Percentiles rank a stretch among this genome's conserved stretches.
Evolutionary conservation across 35 echinoderm and acorn worm genomes (phyloP).

Genomic region (Chiridota heheva): DNA sequence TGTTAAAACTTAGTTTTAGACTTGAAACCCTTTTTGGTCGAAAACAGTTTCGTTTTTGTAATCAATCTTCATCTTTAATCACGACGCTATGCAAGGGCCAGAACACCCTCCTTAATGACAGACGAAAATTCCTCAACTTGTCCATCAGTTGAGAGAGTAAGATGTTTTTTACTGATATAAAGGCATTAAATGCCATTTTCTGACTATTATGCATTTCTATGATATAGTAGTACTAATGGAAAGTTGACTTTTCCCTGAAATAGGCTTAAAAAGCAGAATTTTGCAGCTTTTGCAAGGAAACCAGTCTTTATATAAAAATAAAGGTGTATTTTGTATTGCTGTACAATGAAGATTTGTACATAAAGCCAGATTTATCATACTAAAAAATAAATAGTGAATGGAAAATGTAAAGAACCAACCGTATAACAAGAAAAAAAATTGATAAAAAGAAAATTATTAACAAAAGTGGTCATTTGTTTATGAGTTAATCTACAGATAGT

Average conservation of each 20-base stretch:
- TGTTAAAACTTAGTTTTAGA: no score
- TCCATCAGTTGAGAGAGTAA: no score
- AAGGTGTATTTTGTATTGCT: conserved; percentile 59
- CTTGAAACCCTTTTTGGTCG: no score
- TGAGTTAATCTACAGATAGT: no score
- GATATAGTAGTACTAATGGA: conserved; percentile 43
- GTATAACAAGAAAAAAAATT: conserved; percentile 26
- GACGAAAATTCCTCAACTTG: no score
- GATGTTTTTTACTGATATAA: no score
- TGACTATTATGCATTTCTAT: conserved; percentile 54
- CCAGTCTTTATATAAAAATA: conserved; percentile 41
- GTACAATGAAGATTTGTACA: conserved; percentile 45
- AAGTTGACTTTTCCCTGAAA: conserved; percentile 41
- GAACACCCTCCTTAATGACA: no score
- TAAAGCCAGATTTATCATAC: conserved; percentile 43
- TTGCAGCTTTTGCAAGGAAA: conserved; percentile 44
- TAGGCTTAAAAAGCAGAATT: conserved; percentile 37
- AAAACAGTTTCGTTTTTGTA: no score
- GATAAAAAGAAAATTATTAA: conserved; percentile 15
- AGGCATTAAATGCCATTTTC: conserved; percentile 53
- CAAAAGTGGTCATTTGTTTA: no score
- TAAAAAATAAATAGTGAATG: conserved; percentile 4
- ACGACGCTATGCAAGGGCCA: no score
- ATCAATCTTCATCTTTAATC: no score
- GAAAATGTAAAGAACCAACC: conserved; percentile 42